Evolutionary conservation across 1,140 invertebrate species (phyloP), one percentile per base, ranked within the genome.

Genomic region (Dreissena polymorpha): DNA sequence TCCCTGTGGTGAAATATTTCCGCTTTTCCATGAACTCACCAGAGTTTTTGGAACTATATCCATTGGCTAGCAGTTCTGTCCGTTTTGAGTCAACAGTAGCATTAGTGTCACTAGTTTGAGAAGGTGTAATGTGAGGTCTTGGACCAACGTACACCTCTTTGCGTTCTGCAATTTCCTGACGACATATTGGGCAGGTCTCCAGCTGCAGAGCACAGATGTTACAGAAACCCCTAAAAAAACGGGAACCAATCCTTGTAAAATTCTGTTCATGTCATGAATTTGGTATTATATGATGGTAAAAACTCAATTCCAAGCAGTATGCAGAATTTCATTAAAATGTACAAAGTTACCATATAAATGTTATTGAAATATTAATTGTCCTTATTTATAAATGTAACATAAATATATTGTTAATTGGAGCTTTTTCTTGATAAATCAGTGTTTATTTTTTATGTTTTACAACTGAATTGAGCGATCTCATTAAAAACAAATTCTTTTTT

Each of bases 171-270:
- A 96, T 96, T 39, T 92, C 87, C 39, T 95, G 94, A 86, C 97
- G 94, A 92, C 97, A 98, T 94, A 98, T 95, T 14, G 97, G 97
- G 93, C 97, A 98, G 80, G 95, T 95, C 76, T 95, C 94, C 80
- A 98, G 90, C 91, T 96, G 95, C 64, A 95, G 93, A 13, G 96
- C 95, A 94, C 97, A 98, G 3, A 94, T 93, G 71, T 94, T 94
- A 93, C 97, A 98, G 93, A 98, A 97, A 64, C 97, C 97, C 86
- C 96, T 97, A 93, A 90, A 90, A 12, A 60, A 12, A 2, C 5
- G n/a, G 49, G 18, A n/a, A 71, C 65, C 63, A 76, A 83, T 73
- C 68, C 23, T 64, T 83, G 81, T 16, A 73, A 51, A 23, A 73
- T 23, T 10, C 13, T n/a, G 12, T 50, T 53, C 50, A 3, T 1